Evolutionary conservation across 2,113 vertebrate species (phyloP), one percentile per base, ranked within the genome.

Genomic region (Athene noctua): DNA sequence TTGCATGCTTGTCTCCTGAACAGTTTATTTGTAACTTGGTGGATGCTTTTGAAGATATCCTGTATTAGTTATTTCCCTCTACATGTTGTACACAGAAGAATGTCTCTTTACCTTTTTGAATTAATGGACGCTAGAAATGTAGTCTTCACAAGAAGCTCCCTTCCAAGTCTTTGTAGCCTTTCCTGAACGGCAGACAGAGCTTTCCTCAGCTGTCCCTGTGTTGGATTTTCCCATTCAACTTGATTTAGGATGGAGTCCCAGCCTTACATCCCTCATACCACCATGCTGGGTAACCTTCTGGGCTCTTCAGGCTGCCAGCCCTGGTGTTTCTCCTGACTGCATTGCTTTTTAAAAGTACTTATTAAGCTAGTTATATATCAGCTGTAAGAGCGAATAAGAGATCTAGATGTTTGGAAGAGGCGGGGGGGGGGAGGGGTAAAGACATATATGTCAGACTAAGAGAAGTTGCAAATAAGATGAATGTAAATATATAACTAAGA

Each of bases 1-100:
- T 30, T 38, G 62, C 25, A 40, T 67, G 59, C 72, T 74, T 30
- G 13, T 95, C 79, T 96, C 70, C 66, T 73, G 62, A 95, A 73
- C 21, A 90, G 90, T 92, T 92, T 93, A 34, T 40, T 26, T 71
- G 42, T 88, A 68, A 86, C 79, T 90, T 95, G 58, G 75, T 86
- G 81, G 54, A 61, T 95, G 66, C 61, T 81, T 92, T 87, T 63
- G 61, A 75, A 52, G 58, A 22, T 88, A 57, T 73, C 38, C 34
- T 63, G 7, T 40, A 3, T 73, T 70, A 54, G 36, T 58, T 67
- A 42, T 21, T 86, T 78, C 66, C 68, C 15, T 46, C 15, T 63
- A 23, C 4, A 9, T 17, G 25, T 40, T 67, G 38, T 51, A 12
- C n/a, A 62, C 42, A 42, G 23, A 49, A 70, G 8, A 74, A 49